Conservation (phyloP, 2,888 invertebrate species). For the Merodon equestris region DNA sequence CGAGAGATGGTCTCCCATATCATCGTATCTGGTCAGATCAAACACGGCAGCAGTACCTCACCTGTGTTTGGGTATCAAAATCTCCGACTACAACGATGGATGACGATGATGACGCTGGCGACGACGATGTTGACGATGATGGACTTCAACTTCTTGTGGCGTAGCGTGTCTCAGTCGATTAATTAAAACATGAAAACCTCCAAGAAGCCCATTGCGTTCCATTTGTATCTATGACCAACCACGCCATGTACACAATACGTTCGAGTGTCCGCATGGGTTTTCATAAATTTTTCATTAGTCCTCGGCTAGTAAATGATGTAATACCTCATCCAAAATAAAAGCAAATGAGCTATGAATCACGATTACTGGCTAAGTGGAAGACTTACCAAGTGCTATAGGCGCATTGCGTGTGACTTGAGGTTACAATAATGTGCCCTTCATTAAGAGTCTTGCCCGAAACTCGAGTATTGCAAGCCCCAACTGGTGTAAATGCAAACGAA, state of each 20-base stretch:
- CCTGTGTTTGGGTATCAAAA: slow-evolving; percentile 57
- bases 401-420: slow-evolving; percentile 51
- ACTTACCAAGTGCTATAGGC: background rate
- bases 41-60: slow-evolving; percentile 43
- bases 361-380: background rate
- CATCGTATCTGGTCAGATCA: slow-evolving; percentile 39
- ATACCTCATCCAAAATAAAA: slow-evolving; percentile 2
- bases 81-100: slow-evolving; percentile 34
- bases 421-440: slow-evolving; percentile 30
- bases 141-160: slow-evolving; percentile 39
- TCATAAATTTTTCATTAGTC: slow-evolving; percentile 38
- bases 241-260: slow-evolving; percentile 15
- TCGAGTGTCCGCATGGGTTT: slow-evolving; percentile 8
- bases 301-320: slow-evolving; percentile 19
- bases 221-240: slow-evolving; percentile 20
- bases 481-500: too few species aligned
- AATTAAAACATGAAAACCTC: slow-evolving; percentile 67
- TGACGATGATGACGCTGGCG: too few species aligned
- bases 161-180: slow-evolving; percentile 65
- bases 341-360: slow-evolving; percentile 1
- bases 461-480: slow-evolving; percentile 19
- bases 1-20: background rate
- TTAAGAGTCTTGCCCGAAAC: slow-evolving; percentile 31
- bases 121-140: slow-evolving; percentile 44
- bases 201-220: slow-evolving; percentile 57